Evolutionary conservation across 2,113 vertebrate genomes (phyloP).

Genomic region (Athene noctua): DNA sequence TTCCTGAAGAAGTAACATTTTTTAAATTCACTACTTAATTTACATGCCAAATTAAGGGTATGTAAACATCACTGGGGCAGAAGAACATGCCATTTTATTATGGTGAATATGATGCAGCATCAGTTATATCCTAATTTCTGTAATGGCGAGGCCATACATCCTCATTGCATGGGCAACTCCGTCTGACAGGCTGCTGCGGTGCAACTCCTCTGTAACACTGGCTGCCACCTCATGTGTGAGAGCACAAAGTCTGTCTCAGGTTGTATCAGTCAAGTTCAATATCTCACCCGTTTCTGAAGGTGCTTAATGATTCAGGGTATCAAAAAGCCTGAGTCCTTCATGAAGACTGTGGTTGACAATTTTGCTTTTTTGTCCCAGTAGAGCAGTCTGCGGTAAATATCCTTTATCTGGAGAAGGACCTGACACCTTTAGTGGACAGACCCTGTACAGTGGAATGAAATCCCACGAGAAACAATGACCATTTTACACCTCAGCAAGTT

Average conservation of each 20-base stretch:
- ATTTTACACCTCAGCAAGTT: background rate
- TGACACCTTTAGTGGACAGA: background rate
- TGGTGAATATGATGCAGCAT: background rate
- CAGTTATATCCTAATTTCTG: background rate
- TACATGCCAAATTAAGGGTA: background rate
- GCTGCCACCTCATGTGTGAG: fast-evolving
- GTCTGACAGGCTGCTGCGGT: background rate
- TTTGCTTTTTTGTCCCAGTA: background rate
- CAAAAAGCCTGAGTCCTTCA: fast-evolving
- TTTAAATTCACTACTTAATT: background rate
- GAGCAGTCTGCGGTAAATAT: background rate
- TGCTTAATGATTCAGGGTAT: background rate
- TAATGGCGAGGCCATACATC: background rate
- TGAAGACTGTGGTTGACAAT: background rate
- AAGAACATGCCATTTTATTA: background rate
- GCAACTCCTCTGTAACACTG: fast-evolving
- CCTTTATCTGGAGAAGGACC: background rate
- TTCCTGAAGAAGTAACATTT: background rate
- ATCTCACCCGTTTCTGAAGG: background rate
- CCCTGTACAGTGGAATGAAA: fast-evolving
- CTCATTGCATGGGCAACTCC: background rate
- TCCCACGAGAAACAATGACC: background rate
- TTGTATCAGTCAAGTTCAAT: background rate
- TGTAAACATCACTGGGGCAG: background rate
- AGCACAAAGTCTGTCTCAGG: background rate